Evolutionary conservation across 2,888 invertebrate species (phyloP), one percentile per base, ranked within the genome.

Genomic region (Lepidocyrtinus sp.): DNA sequence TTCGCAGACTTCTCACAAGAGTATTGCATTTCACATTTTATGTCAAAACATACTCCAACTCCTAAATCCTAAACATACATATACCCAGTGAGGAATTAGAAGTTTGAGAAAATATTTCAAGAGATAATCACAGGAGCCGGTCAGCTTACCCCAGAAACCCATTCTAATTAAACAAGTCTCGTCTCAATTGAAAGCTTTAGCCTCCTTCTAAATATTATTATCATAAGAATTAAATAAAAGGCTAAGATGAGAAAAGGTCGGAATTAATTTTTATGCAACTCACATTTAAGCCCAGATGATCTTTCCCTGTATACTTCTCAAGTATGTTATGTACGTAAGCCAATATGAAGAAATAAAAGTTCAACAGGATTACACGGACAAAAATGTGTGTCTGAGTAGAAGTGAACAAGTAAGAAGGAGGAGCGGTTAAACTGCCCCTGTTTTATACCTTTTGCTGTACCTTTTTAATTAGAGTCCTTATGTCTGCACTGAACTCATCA

Each of bases 161-260:
- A 55, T 62, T 75, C 69, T 70, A 75, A 75, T 75, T 75, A 75
- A 75, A 46, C 69, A 69, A 69, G 75, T 75, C 75, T 61, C 75
- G 68, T 69, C 74, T 74, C 61, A 74, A 74, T 74, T 67, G 27
- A 36, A 36, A 36, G 12, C 36, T 12, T 36, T 12, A 12, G n/a
- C n/a, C n/a, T n/a, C 36, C 5, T 36, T 5, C 36, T 36, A 36
- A 36, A 36, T 7, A 36, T 36, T 36, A 36, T 36, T 36, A 36
- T 36, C 36, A 7, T 36, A 36, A 36, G 12, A 12, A 36, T 7
- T 36, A 7, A 36, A 36, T 7, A 5, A 7, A 36, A 36, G 12
- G 5, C 36, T 5, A 12, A 36, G 36, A 36, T 36, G 36, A 36
- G 12, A 36, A 36, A 36, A 36, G 36, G 36, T 36, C 12, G 36